Percentiles rank a stretch among this genome's conserved stretches.
Conservation (phyloP, 1,140 invertebrate species). For the Lysiphlebus fabarum region DNA sequence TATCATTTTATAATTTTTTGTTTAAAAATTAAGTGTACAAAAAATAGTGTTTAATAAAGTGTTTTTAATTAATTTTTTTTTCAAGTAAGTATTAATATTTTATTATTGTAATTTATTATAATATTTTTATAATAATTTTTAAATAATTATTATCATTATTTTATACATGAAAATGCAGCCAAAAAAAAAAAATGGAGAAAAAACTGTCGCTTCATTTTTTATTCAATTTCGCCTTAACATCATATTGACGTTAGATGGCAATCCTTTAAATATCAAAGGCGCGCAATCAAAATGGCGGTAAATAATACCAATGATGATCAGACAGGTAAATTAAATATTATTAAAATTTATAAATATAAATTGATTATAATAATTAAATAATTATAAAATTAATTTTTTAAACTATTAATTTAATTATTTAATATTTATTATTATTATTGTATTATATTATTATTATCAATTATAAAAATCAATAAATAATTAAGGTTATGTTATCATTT, state of each 20-base stretch:
- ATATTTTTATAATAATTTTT: too few species aligned
- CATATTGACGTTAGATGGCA: neutral
- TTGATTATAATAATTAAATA: neutral
- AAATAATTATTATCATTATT: too few species aligned
- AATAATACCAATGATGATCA: conserved; percentile 35
- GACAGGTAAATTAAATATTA: conserved; percentile 28
- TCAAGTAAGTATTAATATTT: too few species aligned
- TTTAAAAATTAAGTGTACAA: too few species aligned
- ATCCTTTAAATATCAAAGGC: neutral
- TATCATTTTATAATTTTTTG: too few species aligned
- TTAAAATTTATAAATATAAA: neutral
- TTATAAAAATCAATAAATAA: neutral
- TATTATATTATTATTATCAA: neutral
- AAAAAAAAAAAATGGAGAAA: conserved; percentile 13
- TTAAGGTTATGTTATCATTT: conserved; percentile 9
- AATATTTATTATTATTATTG: neutral
- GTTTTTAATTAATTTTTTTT: too few species aligned
- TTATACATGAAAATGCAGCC: too few species aligned
- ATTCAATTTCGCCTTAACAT: neutral
- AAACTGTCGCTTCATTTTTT: neutral
- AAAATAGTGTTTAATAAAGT: too few species aligned
- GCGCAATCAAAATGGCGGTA: conserved; percentile 34
- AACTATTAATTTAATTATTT: neutral
- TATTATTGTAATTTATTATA: too few species aligned
- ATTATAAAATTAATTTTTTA: neutral